phyloP scores from a whole-genome alignment of 1,140 invertebrate species.

The Aphaenogaster ashmeadi region DNA sequence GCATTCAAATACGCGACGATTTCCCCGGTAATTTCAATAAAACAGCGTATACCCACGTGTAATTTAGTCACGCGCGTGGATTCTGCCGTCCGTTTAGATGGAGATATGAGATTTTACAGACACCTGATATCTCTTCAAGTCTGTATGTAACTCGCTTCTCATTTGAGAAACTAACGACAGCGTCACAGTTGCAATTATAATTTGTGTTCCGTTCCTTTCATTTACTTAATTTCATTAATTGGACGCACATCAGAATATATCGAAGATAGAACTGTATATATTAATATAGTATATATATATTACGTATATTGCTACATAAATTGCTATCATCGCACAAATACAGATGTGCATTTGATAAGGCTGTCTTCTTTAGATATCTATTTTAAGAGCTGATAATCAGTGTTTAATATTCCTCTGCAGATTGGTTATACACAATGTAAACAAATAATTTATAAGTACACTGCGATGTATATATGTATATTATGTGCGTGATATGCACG shows the following conservation, averaged over 20 bases:
- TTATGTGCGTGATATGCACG: not conserved
- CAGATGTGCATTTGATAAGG: not conserved
- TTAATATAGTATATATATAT: not conserved
- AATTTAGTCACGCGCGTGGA: constrained; percentile 14
- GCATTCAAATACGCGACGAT: constrained; percentile 71
- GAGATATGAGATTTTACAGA: constrained; percentile 40
- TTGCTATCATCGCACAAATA: not conserved
- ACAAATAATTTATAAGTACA: constrained; percentile 5
- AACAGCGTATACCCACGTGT: constrained; percentile 51
- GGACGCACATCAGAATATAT: not conserved
- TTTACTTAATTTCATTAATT: constrained; percentile 1
- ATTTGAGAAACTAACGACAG: constrained; percentile 4
- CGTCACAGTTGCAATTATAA: constrained; percentile 1
- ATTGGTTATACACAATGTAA: not conserved
- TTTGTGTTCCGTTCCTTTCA: not conserved
- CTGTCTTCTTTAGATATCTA: not conserved
- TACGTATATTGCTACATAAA: not conserved
- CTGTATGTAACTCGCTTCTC: not conserved
- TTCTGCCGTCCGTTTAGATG: not conserved
- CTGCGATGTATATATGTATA: not conserved
- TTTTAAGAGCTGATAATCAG: not conserved
- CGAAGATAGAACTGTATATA: not conserved
- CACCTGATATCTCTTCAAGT: constrained; percentile 22
- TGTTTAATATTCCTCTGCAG: not conserved
- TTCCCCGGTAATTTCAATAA: constrained; percentile 65